Percentiles rank a stretch among this genome's conserved stretches.
These are phyloP conservation scores for Petaurus breviceps DNA, from an alignment of 2,113 vertebrate species.

Conservation along the genomic window DNA sequence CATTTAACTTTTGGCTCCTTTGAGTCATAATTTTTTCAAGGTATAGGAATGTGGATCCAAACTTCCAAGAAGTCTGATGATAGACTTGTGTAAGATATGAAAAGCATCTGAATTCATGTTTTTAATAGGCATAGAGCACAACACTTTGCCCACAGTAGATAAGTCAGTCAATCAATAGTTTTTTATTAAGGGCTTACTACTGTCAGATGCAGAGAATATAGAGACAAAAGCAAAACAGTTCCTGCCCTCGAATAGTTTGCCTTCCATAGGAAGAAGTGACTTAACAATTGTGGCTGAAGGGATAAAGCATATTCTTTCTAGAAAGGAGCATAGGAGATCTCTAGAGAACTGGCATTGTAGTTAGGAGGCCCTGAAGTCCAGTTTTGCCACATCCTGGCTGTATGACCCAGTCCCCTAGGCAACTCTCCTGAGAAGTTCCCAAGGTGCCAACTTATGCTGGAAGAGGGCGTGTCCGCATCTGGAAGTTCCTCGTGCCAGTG, in stretches of 20 bases:
- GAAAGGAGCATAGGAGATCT: too few species aligned
- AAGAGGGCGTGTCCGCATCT: background rate
- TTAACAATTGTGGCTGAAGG: background rate
- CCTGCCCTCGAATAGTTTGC: background rate
- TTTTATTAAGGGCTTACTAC: background rate
- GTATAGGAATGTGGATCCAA: conserved; percentile 21
- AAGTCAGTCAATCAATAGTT: background rate
- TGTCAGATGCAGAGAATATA: background rate
- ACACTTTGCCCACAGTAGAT: background rate
- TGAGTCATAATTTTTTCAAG: conserved; percentile 18
- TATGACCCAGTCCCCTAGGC: background rate
- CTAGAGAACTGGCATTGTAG: background rate
- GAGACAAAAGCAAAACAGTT: background rate
- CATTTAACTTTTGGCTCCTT: background rate
- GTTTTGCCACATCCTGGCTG: background rate
- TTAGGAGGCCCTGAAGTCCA: background rate
- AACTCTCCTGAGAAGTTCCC: background rate
- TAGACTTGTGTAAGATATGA: background rate
- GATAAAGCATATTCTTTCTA: too few species aligned
- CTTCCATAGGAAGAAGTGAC: background rate
- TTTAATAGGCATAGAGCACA: background rate
- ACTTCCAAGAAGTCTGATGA: conserved; percentile 19
- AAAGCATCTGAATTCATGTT: background rate
- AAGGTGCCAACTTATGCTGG: background rate
- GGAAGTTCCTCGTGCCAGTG: background rate